Evolutionary conservation across 2,888 invertebrate species (phyloP).

Genomic region (Sclerodermus sp.): DNA sequence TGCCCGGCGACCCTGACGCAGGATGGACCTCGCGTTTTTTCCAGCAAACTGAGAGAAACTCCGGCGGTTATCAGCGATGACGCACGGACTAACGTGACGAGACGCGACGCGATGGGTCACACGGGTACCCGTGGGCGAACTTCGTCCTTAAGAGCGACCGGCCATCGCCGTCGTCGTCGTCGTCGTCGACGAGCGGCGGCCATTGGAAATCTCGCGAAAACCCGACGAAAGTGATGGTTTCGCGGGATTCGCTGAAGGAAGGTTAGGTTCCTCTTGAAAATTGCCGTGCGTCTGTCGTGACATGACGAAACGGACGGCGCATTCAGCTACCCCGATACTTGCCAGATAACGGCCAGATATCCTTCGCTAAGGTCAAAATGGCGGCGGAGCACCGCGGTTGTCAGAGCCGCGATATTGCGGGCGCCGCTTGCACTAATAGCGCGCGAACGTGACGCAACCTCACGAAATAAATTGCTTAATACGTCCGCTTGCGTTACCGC

Average conservation of each 20-base stretch:
- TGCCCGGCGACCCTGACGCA: too few relatives aligned
- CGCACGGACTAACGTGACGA: too few relatives aligned
- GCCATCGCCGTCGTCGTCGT: too few relatives aligned
- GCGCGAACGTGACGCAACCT: slow-evolving; percentile 33
- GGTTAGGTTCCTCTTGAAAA: too few relatives aligned
- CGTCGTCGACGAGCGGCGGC: slow-evolving; percentile 20
- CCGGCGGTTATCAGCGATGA: too few relatives aligned
- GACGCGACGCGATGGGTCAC: too few relatives aligned
- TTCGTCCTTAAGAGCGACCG: too few relatives aligned
- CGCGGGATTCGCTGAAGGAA: too few relatives aligned
- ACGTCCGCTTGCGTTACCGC: background rate
- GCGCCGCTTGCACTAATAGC: slow-evolving; percentile 34
- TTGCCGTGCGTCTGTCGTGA: slow-evolving; percentile 1
- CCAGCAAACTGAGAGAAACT: too few relatives aligned
- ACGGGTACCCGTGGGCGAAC: slow-evolving; percentile 11
- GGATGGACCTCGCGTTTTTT: too few relatives aligned
- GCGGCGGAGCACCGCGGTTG: slow-evolving; percentile 36
- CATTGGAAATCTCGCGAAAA: slow-evolving; percentile 30
- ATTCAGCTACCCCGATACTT: slow-evolving; percentile 13
- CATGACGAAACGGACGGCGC: slow-evolving; percentile 22
- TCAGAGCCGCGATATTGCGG: slow-evolving; percentile 30
- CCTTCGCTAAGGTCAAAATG: slow-evolving; percentile 55
- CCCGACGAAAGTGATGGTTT: too few relatives aligned
- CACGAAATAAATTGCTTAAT: slow-evolving; percentile 37
- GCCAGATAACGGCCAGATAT: slow-evolving; percentile 41